Base-by-base conservation (phyloP, 2,797 vertebrate genomes). In the Spheniscus humboldti region DNA sequence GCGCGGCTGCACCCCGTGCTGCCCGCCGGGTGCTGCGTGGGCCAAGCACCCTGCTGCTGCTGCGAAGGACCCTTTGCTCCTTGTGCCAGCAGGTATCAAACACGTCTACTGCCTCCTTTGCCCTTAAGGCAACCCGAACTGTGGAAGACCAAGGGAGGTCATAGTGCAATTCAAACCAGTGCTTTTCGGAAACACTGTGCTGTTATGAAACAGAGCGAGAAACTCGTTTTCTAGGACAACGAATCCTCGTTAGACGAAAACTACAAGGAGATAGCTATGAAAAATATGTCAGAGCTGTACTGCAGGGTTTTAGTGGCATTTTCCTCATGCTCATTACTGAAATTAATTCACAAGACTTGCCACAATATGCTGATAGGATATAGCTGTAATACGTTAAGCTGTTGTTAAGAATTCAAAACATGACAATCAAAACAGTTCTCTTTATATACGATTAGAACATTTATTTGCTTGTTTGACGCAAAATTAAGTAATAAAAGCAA, bases 401-500 rank as follows among this genome's bases (percentile, higher is more conserved):
- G 91, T 33, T 92, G 69, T 88, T 91, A 95, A 86, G 92, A 95
- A 89, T 93, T 96, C 89, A 75, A 90, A 97, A 96, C 87, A 92
- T 86, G 95, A 94, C 92, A 94, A 93, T 92, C 81, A 95, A 92
- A 97, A 85, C 30, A 91, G 75, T 90, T 90, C 77, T 90, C 75
- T 86, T 91, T 85, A 93, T 84, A 84, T 77, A 82, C 3, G 53
- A 92, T 88, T 80, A 92, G 86, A 92, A 96, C 86, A 92, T 68
- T 88, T 91, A 95, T 95, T 96, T 96, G 75, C 81, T 93, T 86
- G 85, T 90, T 97, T 23, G 2, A 93, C 0, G 2, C 73, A 96
- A 96, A 97, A 91, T 87, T 93, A 96, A 94, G 60, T 92, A 92
- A 66, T 83, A 92, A 92, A 96, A 87, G 67, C 73, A 95, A 96